These are phyloP conservation scores for Venustoraphidia nigricollis DNA, from an alignment of 2,888 invertebrate species.

Conservation along the genomic window DNA sequence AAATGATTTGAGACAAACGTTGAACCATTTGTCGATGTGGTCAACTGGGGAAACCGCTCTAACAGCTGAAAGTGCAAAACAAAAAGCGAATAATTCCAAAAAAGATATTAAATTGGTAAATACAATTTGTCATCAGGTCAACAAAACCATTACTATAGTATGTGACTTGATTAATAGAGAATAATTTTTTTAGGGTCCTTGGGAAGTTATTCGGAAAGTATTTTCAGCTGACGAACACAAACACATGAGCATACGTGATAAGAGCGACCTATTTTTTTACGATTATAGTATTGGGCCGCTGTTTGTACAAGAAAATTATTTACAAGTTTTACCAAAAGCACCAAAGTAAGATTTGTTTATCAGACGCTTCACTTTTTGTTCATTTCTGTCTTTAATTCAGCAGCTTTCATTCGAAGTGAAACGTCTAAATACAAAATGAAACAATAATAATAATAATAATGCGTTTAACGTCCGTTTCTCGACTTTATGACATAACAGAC, in stretches of 20 bases:
- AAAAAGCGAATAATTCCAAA: conserved; percentile 42
- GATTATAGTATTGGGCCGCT: conserved; percentile 94
- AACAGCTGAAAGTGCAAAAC: conserved; percentile 33
- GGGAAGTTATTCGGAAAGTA: conserved; percentile 84
- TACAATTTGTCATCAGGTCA: not conserved
- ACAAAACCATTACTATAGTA: not conserved
- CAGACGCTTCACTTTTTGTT: no score
- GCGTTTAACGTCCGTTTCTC: no score
- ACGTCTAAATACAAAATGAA: no score
- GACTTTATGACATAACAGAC: no score
- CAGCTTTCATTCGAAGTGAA: no score
- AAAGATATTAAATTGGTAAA: conserved; percentile 73
- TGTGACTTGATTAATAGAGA: not conserved
- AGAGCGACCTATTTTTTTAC: conserved; percentile 84
- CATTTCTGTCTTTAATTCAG: no score
- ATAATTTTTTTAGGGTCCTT: conserved; percentile 52
- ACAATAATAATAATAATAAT: no score
- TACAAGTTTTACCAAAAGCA: conserved; percentile 59
- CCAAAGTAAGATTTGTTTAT: conserved; percentile 46
- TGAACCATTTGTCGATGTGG: conserved; percentile 79
- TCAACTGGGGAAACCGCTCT: conserved; percentile 39
- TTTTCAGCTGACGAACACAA: conserved; percentile 69
- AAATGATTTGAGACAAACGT: conserved; percentile 85
- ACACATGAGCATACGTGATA: conserved; percentile 63
- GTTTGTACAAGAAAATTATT: conserved; percentile 96